Evolutionary conservation across 1,140 invertebrate species (phyloP).

Genomic region (Calephelis nemesis): DNA sequence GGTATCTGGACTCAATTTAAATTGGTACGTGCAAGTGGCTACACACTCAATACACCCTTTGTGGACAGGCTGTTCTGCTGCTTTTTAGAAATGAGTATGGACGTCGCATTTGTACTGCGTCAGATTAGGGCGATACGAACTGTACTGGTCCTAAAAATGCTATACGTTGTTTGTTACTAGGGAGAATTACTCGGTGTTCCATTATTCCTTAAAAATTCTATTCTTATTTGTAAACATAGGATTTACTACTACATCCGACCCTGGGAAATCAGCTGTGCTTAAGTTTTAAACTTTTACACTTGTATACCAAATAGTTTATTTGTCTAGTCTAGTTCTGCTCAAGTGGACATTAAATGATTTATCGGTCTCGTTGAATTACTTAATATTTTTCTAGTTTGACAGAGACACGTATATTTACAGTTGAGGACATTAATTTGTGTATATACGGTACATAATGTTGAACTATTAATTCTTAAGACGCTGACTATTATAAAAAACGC

Average conservation of each 20-base stretch:
- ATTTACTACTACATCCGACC: not conserved
- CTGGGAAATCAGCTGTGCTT: constrained; percentile 7
- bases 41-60: too few relatives aligned
- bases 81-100: too few relatives aligned
- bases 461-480: too few relatives aligned
- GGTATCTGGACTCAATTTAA: too few relatives aligned
- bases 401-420: constrained; percentile 3
- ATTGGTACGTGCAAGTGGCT: too few relatives aligned
- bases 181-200: too few relatives aligned
- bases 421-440: constrained; percentile 4
- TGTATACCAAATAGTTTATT: constrained; percentile 19
- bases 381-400: constrained; percentile 14
- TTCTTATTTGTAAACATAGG: not conserved
- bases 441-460: not conserved
- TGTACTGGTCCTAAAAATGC: too few relatives aligned
- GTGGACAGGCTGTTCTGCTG: too few relatives aligned
- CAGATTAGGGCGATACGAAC: too few relatives aligned
- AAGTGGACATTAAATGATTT: constrained; percentile 18
- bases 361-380: constrained; percentile 17
- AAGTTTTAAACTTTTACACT: constrained; percentile 18
- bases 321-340: constrained; percentile 18
- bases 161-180: too few relatives aligned
- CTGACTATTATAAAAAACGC: not conserved
- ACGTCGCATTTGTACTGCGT: too few relatives aligned
- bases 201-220: too few relatives aligned